These are phyloP conservation scores for Taphrorychus bicolor DNA, from an alignment of 2,888 invertebrate genomes.

Conservation along the genomic window DNA sequence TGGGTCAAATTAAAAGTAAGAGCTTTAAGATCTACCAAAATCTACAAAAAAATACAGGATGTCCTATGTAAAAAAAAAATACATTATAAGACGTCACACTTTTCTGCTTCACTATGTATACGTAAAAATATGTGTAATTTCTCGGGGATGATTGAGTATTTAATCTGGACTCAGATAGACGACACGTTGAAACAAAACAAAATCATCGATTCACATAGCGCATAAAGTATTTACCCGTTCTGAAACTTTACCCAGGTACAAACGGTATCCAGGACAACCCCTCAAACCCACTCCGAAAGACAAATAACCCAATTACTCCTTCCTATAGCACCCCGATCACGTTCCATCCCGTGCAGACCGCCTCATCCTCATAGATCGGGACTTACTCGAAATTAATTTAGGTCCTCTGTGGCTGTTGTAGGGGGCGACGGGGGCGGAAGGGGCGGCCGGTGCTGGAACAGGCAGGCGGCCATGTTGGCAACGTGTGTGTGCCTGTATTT, in stretches of 20 bases:
- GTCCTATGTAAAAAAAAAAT: too few species aligned
- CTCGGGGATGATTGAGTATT: too few species aligned
- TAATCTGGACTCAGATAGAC: not conserved
- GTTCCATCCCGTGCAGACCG: conserved; percentile 23
- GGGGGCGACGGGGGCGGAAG: conserved; percentile 24
- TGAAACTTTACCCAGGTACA: not conserved
- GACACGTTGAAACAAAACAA: not conserved
- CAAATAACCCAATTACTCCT: conserved; percentile 21
- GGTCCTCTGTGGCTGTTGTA: conserved; percentile 49
- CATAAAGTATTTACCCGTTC: not conserved
- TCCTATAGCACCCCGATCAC: conserved; percentile 13
- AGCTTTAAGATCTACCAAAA: too few species aligned
- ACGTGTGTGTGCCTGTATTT: conserved; percentile 57
- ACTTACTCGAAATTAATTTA: conserved; percentile 59
- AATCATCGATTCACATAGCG: not conserved
- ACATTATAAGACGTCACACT: too few species aligned
- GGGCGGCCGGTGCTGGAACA: conserved; percentile 31
- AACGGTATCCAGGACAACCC: not conserved
- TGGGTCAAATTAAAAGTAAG: too few species aligned
- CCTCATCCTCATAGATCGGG: conserved; percentile 45
- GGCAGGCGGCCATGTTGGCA: conserved; percentile 43
- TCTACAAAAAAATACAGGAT: too few species aligned
- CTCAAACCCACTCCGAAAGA: not conserved
- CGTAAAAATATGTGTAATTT: too few species aligned
- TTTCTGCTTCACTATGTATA: not conserved